Base-by-base conservation (phyloP, 2,797 vertebrate genomes). In the Erpetoichthys calabaricus region DNA sequence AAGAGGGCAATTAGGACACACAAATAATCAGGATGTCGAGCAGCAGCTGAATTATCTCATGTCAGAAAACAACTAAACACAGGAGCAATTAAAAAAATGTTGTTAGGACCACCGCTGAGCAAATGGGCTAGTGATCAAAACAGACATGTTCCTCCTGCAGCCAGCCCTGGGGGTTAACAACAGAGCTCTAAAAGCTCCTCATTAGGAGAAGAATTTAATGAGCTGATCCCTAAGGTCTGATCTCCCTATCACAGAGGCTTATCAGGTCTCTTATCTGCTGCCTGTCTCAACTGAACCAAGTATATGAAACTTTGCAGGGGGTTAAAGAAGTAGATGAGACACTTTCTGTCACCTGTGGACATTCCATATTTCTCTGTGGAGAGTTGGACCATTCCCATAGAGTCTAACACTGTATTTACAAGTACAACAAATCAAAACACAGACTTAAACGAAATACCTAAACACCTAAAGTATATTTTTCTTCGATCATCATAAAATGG, bases 131-230 rank as follows among this genome's bases (percentile, higher is more conserved):
- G 81, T 85, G 83, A 89, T 90, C 89, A 90, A 91, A 88, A 91
- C 86, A 89, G 89, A 91, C 84, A 80, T 90, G 92, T 93, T 95
- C 90, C 89, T 91, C 91, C 81, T 86, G 74, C 75, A 83, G 75
- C 79, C 76, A 81, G 79, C 80, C 80, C 65, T 43, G 68, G 79
- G 80, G 77, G 75, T 63, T 53, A 59, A 59, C 7, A 62, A 73
- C 68, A 77, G 60, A 69, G 73, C 70, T 64, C 75, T 83, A 81
- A 84, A 85, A 81, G 68, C 68, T 81, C 70, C 82, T 82, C 76
- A 80, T 85, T 81, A 83, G 75, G 76, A 71, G 61, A 46, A 78
- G 77, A 59, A 62, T 73, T 78, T 81, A 82, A 83, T 81, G 76
- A 83, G 82, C 81, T 75, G 73, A 75, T 77, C 74, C 74, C 72